Evolutionary conservation across 92 coral and sea anemone genomes (phyloP), one percentile per base, ranked within the genome.

Genomic region (Ricordea florida): DNA sequence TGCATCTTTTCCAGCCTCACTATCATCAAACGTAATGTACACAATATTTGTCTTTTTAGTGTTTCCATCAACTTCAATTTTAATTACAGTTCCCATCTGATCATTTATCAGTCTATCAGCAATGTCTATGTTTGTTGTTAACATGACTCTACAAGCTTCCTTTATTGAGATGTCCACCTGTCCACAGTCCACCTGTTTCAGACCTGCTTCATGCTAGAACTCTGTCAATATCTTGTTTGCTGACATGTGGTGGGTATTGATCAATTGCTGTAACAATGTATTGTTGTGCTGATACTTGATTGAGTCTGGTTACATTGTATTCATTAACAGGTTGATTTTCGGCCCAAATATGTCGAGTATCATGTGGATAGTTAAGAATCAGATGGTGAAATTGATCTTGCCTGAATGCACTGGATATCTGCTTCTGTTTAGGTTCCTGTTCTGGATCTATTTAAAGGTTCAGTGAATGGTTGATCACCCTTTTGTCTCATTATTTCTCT

Each of bases 121-220:
- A 30, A 83, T 75, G 47, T 74, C 63, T 44, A 79, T 68, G 73
- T 64, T 74, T 50, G 53, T 57, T 18, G 89, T 76, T 0, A 85
- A 51, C 90, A 63, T 69, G 6, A 78, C 80, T 78, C 85, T 78
- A 33, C 57, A 66, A 32, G 75, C 65, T 70, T 78, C 81, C 59
- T 69, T 85, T 15, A 69, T 77, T 24, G 6, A 71, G 57, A 62
- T 78, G 22, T 69, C 30, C 48, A 20, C 62, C 26, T 78, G 76
- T 41, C n/a, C n/a, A n/a, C n/a, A 85, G 90, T 62, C 71, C 90
- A 78, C 85, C 59, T 68, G 85, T 85, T 78, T 78, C 90, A 71
- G 90, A 85, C 24, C 76, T 68, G 61, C 81, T 65, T 78, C 85
- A 69, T 73, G 60, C 70, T 14, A 82, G 32, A 74, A 56, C 79